Evolutionary conservation across 2,888 invertebrate genomes (phyloP), one percentile per base, ranked within the genome.

Genomic region (Dicyrtoma fusca): DNA sequence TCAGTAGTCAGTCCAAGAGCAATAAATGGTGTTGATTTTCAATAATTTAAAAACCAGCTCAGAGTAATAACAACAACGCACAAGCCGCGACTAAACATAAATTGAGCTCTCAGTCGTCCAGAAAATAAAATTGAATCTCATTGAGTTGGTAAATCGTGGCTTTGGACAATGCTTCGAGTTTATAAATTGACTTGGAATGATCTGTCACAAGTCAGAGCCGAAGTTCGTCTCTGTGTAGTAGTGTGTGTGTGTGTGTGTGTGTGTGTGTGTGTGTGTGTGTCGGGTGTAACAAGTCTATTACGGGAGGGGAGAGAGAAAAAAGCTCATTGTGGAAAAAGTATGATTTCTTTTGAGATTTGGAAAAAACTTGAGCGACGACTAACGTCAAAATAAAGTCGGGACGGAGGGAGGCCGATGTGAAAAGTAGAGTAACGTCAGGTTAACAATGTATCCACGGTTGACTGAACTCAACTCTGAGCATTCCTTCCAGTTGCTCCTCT

Each of bases 311-410:
- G 55, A 55, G 21, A 55, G 21, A 55, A 34, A 34, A 34, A 34
- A 8, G 34, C 3, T 34, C 34, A 34, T 34, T 34, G 34, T 34
- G 34, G 34, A 34, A 8, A 34, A 21, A 14, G 25, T 19, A 49
- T 25, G 64, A 44, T 25, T 45, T 17, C 19, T 47, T 49, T 47
- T 64, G 49, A 49, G 64, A 49, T 19, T 64, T 49, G 34, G 34
- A 26, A 26, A 59, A 26, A 59, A 34, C 34, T 34, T 34, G 55
- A 55, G 19, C 55, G 55, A 55, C 44, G 17, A 68, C 57, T 68
- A 57, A 68, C 57, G 68, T 68, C 69, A 61, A 69, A 62, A 69
- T 69, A 69, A 62, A 69, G 61, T 47, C 49, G 51, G 34, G 49
- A 53, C 57, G n/a, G 45, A 42, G 51, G 42, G n/a, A 42, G n/a